Evolutionary conservation across 1,140 invertebrate species (phyloP).

Genomic region (Anoplolepis gracilipes): DNA sequence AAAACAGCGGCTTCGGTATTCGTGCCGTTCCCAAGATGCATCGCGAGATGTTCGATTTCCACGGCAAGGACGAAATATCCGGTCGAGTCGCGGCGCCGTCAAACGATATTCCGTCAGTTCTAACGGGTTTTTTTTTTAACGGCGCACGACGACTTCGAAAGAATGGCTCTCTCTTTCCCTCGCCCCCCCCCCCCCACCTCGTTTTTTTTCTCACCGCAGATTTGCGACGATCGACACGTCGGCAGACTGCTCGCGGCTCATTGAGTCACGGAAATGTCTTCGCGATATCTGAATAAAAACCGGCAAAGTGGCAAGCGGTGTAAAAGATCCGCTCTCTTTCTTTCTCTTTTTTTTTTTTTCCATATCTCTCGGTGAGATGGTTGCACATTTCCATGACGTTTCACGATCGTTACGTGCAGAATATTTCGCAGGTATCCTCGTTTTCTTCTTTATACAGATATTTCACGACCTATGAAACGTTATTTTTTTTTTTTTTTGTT

Average conservation of each 20-base stretch:
- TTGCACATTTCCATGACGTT: not conserved
- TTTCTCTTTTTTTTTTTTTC: too few species aligned
- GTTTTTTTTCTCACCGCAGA: conserved; percentile 5
- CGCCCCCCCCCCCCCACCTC: too few species aligned
- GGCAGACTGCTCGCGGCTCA: conserved; percentile 33
- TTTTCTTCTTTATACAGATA: not conserved
- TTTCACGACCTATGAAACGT: not conserved
- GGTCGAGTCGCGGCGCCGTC: conserved; percentile 19
- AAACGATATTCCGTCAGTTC: conserved; percentile 12
- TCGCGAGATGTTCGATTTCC: conserved; percentile 47
- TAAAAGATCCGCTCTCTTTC: conserved; percentile 20
- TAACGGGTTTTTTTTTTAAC: conserved; percentile 3
- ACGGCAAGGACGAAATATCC: conserved; percentile 39
- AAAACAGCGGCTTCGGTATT: conserved; percentile 32
- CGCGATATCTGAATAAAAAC: conserved; percentile 36
- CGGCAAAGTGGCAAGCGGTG: conserved; percentile 40
- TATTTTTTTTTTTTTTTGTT: too few species aligned
- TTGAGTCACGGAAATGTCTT: conserved; percentile 43
- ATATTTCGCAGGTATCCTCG: not conserved
- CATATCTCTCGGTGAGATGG: not conserved
- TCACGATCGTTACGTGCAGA: not conserved
- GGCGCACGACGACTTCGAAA: not conserved
- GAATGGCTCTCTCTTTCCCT: not conserved
- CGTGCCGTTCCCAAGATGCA: conserved; percentile 31
- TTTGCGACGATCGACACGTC: conserved; percentile 41